Conservation (phyloP, 2,888 invertebrate genomes). For the Notocelia uddmanniana region DNA sequence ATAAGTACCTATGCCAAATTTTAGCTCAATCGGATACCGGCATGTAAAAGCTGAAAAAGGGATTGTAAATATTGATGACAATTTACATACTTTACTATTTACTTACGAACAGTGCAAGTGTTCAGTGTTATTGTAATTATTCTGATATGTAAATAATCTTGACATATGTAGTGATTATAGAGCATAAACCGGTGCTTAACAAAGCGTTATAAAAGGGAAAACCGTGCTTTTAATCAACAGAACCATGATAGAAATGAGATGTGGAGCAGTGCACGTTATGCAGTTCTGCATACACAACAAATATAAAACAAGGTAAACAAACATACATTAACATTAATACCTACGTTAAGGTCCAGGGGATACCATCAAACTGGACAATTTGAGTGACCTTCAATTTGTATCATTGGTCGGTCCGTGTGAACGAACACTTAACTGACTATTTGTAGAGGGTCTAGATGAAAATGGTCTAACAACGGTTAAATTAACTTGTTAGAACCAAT, state of each 20-base stretch:
- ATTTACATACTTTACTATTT: too few relatives aligned
- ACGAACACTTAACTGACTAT: neutral
- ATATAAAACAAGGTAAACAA: neutral
- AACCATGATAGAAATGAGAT: constrained; percentile 36
- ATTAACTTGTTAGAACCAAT: neutral
- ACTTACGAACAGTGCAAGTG: too few relatives aligned
- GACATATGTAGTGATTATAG: too few relatives aligned
- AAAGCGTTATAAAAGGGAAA: constrained; percentile 9
- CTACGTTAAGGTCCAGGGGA: neutral
- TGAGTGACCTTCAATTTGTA: constrained; percentile 1
- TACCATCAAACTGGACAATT: neutral
- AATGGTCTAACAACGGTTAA: neutral
- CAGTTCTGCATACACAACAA: neutral
- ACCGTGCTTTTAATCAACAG: constrained; percentile 42
- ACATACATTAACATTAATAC: neutral
- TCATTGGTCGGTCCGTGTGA: neutral
- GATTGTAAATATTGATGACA: too few relatives aligned
- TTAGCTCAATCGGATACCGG: too few relatives aligned
- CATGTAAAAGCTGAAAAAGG: too few relatives aligned
- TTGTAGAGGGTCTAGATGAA: neutral
- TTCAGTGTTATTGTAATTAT: too few relatives aligned
- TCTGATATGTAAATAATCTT: too few relatives aligned
- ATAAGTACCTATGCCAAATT: too few relatives aligned
- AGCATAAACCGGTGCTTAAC: neutral
- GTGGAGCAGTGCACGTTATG: constrained; percentile 6